Evolutionary conservation across 2,797 vertebrate genomes (phyloP), one percentile per base, ranked within the genome.

Genomic region (Centropyge bicolor): DNA sequence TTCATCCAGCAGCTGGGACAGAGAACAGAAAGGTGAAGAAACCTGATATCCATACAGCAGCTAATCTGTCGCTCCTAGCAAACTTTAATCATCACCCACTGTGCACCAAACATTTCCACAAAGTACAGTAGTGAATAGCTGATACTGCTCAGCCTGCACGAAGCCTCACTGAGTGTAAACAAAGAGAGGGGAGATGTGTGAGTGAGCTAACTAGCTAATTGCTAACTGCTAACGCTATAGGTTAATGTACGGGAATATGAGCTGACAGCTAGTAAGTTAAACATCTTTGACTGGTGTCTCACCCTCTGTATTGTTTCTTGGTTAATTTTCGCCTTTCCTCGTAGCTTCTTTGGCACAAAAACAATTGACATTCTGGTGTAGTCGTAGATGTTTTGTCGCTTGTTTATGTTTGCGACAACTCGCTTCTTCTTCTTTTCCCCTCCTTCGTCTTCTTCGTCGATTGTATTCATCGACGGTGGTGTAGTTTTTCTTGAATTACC

Each of bases 241-340:
- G 3, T 55, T 24, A 16, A 8, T 6, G 14, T 4, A 2, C 0
- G 2, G 6, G 7, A 7, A 24, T 9, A 16, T 5, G 4, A 49
- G 8, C 45, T 68, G 65, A 54, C 55, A 16, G 45, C 10, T n/a
- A 19, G 10, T 35, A 55, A 1, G 13, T 45, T 55, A 36, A 27
- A 38, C 2, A 0, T 1, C 2, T 0, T 22, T 12, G 4, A 3
- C 1, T 5, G 1, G 1, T 1, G 3, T 70, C 95, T 95, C 85
- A 98, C 98, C 95, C 96, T 92, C 76, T 98, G 97, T 71, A 99
- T 96, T 0, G 96, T 97, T 74, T 98, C 97, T 67, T 98, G 97
- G 74, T 97, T 97, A 54, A 98, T 94, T 88, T 96, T 95, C 0
- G 95, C 97, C 51, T 95, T 96, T 3, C 97, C 97, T 48, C 97